Conservation (phyloP, 2,113 vertebrate species). For the Monopterus albus region DNA sequence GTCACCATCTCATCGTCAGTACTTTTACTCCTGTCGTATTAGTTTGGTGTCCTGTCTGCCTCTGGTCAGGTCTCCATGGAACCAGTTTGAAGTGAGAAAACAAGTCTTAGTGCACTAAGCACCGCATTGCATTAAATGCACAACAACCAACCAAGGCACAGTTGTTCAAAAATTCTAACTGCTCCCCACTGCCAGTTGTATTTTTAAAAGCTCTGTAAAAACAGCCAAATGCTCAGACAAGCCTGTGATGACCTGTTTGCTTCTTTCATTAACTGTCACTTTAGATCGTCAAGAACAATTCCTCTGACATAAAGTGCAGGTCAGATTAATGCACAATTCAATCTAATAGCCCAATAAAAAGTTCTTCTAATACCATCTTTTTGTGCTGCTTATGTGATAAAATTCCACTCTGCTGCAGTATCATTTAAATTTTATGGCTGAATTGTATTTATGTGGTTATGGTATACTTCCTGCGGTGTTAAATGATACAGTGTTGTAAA, state of each 20-base stretch:
- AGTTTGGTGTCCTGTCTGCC: too few relatives aligned
- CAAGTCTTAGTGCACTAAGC: neutral
- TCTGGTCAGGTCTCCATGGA: neutral
- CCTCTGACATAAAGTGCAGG: conserved; percentile 6
- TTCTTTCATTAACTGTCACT: conserved; percentile 28
- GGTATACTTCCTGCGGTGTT: neutral
- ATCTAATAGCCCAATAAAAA: conserved; percentile 9
- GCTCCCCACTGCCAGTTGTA: neutral
- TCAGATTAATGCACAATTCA: conserved; percentile 12
- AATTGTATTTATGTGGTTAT: neutral
- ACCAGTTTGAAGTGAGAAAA: neutral
- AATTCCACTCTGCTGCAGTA: neutral
- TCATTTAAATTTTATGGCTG: conserved; percentile 21
- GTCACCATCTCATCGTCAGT: neutral
- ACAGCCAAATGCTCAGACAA: neutral
- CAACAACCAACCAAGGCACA: neutral
- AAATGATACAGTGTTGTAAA: conserved; percentile 24
- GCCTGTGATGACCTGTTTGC: conserved; percentile 9
- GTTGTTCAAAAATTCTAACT: neutral
- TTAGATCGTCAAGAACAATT: conserved; percentile 5
- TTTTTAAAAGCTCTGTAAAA: neutral
- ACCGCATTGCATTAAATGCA: neutral
- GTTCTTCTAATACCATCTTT: neutral
- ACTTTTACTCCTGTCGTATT: neutral
- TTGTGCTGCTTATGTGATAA: conserved; percentile 10